Conservation (phyloP, 2,888 invertebrate species). For the Adelphocoris suturalis region DNA sequence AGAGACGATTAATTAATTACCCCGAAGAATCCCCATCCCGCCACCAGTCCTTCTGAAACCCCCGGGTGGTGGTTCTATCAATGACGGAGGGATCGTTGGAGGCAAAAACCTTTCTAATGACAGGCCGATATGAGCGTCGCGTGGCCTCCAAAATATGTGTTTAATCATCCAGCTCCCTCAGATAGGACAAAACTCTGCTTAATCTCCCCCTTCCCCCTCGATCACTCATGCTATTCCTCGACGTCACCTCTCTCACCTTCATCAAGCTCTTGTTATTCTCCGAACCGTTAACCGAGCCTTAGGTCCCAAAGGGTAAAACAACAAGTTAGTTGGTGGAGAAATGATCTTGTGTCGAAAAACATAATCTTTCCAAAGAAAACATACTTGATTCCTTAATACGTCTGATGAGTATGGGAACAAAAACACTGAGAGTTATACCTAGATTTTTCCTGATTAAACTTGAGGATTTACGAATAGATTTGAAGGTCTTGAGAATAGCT, state of each 20-base stretch:
- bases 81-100: constrained; percentile 14
- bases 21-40: neutral
- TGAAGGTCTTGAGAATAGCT: no score
- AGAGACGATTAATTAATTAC: constrained; percentile 42
- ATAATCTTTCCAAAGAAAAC: no score
- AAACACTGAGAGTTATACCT: no score
- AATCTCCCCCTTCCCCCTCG: neutral
- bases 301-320: neutral
- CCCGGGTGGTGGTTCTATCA: neutral
- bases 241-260: neutral
- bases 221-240: neutral
- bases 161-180: constrained; percentile 6
- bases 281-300: neutral
- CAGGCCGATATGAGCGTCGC: constrained; percentile 27
- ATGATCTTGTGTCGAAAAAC: no score
- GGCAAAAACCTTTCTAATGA: constrained; percentile 21
- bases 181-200: constrained; percentile 41
- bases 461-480: no score
- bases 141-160: constrained; percentile 24
- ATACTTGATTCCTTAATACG: no score
- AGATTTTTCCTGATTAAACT: no score
- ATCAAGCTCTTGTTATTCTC: constrained; percentile 1
- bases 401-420: no score
- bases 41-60: neutral
- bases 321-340: neutral